A percentile compares a stretch with the other conserved stretches of the same genome.
These are phyloP conservation scores for Capricornis sumatraensis DNA, from an alignment of 2,113 vertebrate genomes.

Conservation along the genomic window DNA sequence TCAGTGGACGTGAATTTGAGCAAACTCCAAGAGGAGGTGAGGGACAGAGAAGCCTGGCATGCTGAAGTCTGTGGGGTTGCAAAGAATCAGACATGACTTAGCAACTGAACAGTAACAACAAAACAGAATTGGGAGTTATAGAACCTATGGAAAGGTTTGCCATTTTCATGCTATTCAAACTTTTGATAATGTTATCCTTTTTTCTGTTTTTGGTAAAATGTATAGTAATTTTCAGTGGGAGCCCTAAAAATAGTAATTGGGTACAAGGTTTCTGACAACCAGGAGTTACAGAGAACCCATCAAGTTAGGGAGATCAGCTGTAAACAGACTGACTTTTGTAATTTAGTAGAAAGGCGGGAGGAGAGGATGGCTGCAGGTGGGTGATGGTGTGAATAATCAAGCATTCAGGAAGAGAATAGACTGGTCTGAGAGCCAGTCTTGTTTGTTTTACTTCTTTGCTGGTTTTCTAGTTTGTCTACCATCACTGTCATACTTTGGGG, in stretches of 20 bases:
- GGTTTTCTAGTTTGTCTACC: background rate
- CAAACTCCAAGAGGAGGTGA: background rate
- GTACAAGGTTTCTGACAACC: background rate
- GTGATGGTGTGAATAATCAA: background rate
- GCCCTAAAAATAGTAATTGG: background rate
- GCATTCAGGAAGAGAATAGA: background rate
- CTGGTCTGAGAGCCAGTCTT: background rate
- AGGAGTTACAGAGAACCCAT: background rate
- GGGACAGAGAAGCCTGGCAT: background rate
- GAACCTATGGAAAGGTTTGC: background rate
- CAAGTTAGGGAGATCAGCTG: background rate
- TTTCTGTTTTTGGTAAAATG: background rate
- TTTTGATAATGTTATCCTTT: background rate
- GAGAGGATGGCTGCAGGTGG: background rate
- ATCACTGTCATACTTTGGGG: background rate
- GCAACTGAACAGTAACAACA: background rate
- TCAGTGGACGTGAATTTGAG: background rate
- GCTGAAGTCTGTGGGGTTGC: background rate
- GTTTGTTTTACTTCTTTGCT: background rate
- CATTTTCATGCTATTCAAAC: background rate
- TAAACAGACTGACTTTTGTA: background rate
- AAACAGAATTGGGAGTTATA: background rate
- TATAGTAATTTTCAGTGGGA: background rate
- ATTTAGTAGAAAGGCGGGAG: background rate
- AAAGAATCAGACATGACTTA: background rate